Evolutionary conservation across 2,113 vertebrate genomes (phyloP), one percentile per base, ranked within the genome.

Genomic region (Sorex araneus): DNA sequence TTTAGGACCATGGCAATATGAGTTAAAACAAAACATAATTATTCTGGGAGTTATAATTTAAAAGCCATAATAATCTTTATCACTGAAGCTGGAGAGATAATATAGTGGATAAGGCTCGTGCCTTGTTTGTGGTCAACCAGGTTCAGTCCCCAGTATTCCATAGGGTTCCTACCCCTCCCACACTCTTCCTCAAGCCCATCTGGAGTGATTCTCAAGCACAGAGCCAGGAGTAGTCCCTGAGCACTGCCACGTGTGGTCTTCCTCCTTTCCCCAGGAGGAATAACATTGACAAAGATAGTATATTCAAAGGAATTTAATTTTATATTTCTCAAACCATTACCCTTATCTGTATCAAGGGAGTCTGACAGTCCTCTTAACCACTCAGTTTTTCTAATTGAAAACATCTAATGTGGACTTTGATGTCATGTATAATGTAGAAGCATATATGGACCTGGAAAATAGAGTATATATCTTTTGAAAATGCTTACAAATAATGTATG

Each of bases 11-110:
- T 90, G 1, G 25, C 32, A 83, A 50, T 43, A 76, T 87, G 23
- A 74, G 76, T 86, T 87, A n/a, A 84, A 81, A 77, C 30, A 32
- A 76, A 81, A 77, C 30, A 32, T 71, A 89, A 67, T 80, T 79
- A 69, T 84, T 63, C 3, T 69, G 77, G 63, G 63, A 86, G 32
- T 64, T 92, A 74, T 43, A 89, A 67, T 82, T 94, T 43, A 82
- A 78, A 34, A 91, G 27, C 50, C 73, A 83, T 47, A 84, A 40
- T 87, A 82, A 32, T 67, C 40, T 85, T 85, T 86, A 86, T 90
- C 50, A 71, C 11, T 60, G 57, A 16, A 23, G 18, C 6, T 19
- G 57, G 21, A 60, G 57, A 21, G 18, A 60, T 15, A 21, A 8
- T 60, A 21, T 19, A 60, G 18, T 60, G 57, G 57, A 19, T 21